Base-by-base conservation (phyloP, 2,113 vertebrate species). In the Corythoichthys haematopterus region DNA sequence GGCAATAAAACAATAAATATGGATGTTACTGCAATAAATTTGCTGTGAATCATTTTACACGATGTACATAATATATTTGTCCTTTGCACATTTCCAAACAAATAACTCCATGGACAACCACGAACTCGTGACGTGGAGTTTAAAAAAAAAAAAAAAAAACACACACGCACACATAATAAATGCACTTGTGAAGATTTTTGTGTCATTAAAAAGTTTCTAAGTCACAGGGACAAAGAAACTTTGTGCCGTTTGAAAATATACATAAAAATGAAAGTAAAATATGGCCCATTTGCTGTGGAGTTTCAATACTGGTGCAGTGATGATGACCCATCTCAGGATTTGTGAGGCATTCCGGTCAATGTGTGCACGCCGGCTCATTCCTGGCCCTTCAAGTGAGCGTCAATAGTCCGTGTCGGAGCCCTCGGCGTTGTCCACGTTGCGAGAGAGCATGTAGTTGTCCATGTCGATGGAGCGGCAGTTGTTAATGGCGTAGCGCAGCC, bases 1-100 rank as follows among this genome's bases (percentile, higher is more conserved):
- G 91, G 93, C 93, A 95, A 94, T 93, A 95, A 95, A 95, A 94
- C 94, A 94, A 98, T 97, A 98, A 98, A 98, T 95, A 96, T 94
- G 94, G 92, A 94, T 93, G 95, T 92, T 89, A 95, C 94, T 28
- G 94, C 94, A 95, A 98, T 96, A 96, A 93, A 93, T 90, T 93
- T 93, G 92, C 93, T 94, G 93, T 93, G 93, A 96, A 94, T 93
- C 94, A 98, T 95, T 96, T 95, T 98, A 97, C 96, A 98, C 94
- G 94, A 97, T 97, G 90, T 98, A 98, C 95, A 98, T 90, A 89
- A 90, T 84, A 88, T 77, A 13, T 66, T 65, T 66, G 43, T 38
- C 40, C 90, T 94, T 91, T 91, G 92, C 92, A 93, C 89, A 90
- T 88, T 90, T 92, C 82, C 88, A 91, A 92, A 93, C 88, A 86